Percentiles rank a stretch among this genome's conserved stretches.
Evolutionary conservation across 1,140 invertebrate species (phyloP).

Genomic region (Meloidogyne hapla): DNA sequence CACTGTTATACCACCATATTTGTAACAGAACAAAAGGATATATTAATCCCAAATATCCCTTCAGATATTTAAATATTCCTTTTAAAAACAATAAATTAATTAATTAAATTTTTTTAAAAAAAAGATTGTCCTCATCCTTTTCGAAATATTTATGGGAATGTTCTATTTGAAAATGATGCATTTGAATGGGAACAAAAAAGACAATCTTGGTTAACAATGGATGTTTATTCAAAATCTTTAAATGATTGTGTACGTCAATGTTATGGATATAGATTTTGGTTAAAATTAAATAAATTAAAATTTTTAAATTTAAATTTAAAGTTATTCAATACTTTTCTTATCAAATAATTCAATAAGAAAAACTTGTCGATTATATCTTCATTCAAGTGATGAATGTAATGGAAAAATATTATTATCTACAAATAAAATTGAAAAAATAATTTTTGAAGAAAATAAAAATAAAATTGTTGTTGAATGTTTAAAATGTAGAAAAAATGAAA

Average conservation of each 20-base stretch:
- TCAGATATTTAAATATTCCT: too few relatives aligned
- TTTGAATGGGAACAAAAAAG: constrained; percentile 15
- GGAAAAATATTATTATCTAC: constrained; percentile 5
- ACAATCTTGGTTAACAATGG: constrained; percentile 33
- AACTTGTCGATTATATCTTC: constrained; percentile 14
- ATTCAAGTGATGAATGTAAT: constrained; percentile 10
- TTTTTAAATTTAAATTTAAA: background rate
- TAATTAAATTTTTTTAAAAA: background rate
- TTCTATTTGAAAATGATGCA: constrained; percentile 1
- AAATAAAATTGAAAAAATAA: background rate
- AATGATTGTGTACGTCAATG: constrained; percentile 33
- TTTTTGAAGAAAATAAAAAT: background rate
- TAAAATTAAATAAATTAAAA: background rate
- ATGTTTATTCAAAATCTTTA: constrained; percentile 23
- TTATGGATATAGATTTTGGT: constrained; percentile 44
- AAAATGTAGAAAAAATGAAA: constrained; percentile 2
- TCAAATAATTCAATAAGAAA: constrained; percentile 10
- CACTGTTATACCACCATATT: too few relatives aligned
- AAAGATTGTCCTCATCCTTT: background rate
- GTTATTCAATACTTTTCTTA: constrained; percentile 15
- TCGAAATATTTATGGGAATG: background rate
- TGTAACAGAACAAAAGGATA: too few relatives aligned
- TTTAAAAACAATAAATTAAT: too few relatives aligned
- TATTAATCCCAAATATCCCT: too few relatives aligned
- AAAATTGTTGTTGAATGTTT: background rate